Evolutionary conservation across 92 coral and sea anemone species (phyloP), one percentile per base, ranked within the genome.

Genomic region (Epizoanthus rinbou): DNA sequence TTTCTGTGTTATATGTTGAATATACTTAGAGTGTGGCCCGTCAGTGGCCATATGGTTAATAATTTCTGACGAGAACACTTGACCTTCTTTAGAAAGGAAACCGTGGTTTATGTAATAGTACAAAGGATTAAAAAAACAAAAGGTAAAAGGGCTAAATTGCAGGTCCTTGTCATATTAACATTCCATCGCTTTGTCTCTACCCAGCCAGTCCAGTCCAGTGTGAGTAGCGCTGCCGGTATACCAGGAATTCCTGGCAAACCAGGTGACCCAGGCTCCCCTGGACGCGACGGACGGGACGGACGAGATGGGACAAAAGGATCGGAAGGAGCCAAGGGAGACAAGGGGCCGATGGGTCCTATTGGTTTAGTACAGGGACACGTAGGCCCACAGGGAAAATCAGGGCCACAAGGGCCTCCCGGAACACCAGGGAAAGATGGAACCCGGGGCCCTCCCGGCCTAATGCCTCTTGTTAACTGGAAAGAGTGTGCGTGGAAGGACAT

Each of bases 401-500:
- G 78, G 52, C 60, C 41, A 21, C 60, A 45, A 17, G 78, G 78
- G 2, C 62, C 62, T 21, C 58, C 19, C 50, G 78, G 78, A 21
- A 19, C 60, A 14, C 78, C 78, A 22, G 78, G 78, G 4, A 52
- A 73, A 73, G 16, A 57, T 47, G 78, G 78, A 16, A 18, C 6
- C 62, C 78, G 47, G 60, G 78, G 78, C 17, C 60, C 78, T 18
- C 78, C 78, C 78, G 78, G 78, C 53, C 33, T n/a, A 37, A 23
- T 23, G 31, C 35, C 78, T 13, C n/a, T 45, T 18, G 4, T 73
- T 35, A 73, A 73, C 60, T 73, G 78, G 78, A 70, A 70, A 39
- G 75, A 43, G 14, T 70, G 75, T 70, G n/a, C 75, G 39, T 43
- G 75, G 75, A 70, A 73, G 60, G 78, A 73, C 60, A 73, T 73